Conservation (phyloP, 2,113 vertebrate genomes). For the Corvus moneduloides region DNA sequence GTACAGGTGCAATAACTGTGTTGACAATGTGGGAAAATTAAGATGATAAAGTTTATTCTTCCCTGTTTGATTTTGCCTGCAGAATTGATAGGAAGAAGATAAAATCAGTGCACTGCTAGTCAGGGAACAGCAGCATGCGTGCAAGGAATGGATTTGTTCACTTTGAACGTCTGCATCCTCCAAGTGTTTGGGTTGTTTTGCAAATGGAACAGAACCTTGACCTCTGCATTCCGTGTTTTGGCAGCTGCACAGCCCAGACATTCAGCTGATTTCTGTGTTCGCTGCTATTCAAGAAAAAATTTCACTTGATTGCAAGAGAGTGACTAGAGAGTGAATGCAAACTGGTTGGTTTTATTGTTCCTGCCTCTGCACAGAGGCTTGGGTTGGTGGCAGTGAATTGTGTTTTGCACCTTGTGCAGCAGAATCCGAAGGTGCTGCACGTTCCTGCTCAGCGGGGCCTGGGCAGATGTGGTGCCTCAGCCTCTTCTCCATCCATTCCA, state of each 20-base stretch:
- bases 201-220: not conserved
- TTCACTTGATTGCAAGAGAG: not conserved
- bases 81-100: not conserved
- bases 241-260: not conserved
- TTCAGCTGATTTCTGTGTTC: not conserved
- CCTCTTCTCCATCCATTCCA: not conserved
- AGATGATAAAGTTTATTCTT: not conserved
- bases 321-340: not conserved
- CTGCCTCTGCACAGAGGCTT: not conserved
- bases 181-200: not conserved
- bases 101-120: not conserved
- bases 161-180: not conserved
- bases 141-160: not conserved
- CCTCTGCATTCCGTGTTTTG: not conserved
- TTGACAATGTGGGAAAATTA: not conserved
- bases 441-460: not conserved
- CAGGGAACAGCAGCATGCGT: not conserved
- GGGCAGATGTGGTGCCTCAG: not conserved
- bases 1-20: not conserved
- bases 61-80: not conserved
- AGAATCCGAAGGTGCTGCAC: rapidly evolving
- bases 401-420: not conserved
- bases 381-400: not conserved
- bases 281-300: not conserved
- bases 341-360: not conserved